Evolutionary conservation across 2,888 invertebrate species (phyloP), one percentile per base, ranked within the genome.

Genomic region (Machimus rusticus): DNA sequence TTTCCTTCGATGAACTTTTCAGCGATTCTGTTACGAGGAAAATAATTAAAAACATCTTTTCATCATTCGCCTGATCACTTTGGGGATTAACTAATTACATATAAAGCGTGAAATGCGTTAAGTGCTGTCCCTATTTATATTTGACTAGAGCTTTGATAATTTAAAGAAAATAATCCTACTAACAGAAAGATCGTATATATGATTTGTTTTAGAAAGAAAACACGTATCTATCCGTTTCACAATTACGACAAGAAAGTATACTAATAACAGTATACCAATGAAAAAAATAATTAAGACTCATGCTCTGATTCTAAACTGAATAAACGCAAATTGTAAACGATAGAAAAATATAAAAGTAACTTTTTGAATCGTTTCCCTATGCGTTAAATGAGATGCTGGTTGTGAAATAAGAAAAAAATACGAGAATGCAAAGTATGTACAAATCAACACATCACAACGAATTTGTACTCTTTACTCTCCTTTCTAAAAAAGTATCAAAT

Each of bases 1-100:
- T 78, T 23, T 78, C 81, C 81, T 81, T 81, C 16, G 55, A 31
- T 55, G 51, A 81, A 51, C 57, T 81, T 55, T 55, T 81, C 55
- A 55, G 16, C 46, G 37, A 31, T 31, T 31, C 55, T 28, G 31
- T 55, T 81, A 81, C 12, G n/a, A 9, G 12, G 28, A 81, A 81
- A 81, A 57, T 19, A 43, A 78, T 39, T 79, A 31, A 76, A 37
- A 37, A 31, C 3, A 37, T 37, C 14, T 76, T 34, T 37, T n/a
- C 5, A 34, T 66, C 12, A 66, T 23, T 51, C 51, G 51, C 51
- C 19, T 28, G 19, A 2, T 12, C 28, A 66, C 43, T 66, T 66
- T 66, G 19, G 2, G 12, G 12, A 23, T 28, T 28, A 66, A 12
- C 12, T 66, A 66, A 5, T 76, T 76, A 76, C 37, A 76, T n/a